A percentile compares a stretch with the other conserved stretches of the same genome.
Conservation (phyloP, 2,113 vertebrate genomes). For the Anthoscopus minutus region DNA sequence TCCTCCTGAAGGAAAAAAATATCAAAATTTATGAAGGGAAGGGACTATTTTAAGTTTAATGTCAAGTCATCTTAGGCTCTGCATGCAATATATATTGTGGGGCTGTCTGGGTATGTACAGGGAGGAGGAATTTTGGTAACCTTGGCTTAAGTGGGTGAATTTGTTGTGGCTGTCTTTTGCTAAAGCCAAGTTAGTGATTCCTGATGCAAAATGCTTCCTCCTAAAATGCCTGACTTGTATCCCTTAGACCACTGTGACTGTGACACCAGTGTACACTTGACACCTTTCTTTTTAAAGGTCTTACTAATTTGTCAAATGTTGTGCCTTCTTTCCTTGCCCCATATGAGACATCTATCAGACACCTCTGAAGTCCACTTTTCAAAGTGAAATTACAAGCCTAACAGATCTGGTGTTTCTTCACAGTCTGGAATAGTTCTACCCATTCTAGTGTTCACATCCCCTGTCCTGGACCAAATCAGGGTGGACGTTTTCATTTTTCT, state of each 20-base stretch:
- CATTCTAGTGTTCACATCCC: background rate
- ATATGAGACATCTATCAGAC: background rate
- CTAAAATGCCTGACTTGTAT: background rate
- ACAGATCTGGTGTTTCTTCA: background rate
- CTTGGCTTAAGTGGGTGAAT: background rate
- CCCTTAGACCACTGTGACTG: background rate
- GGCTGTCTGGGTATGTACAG: background rate
- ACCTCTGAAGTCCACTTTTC: background rate
- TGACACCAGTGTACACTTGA: background rate
- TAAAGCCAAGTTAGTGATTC: background rate
- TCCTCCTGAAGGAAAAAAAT: background rate
- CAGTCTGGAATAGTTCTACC: background rate
- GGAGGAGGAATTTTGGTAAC: background rate
- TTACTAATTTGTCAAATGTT: background rate
- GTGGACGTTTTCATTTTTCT: background rate
- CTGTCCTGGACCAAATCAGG: background rate
- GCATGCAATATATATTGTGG: too few relatives aligned
- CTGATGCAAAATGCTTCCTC: background rate
- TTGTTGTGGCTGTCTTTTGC: background rate
- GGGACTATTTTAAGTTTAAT: background rate
- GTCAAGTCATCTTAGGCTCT: background rate
- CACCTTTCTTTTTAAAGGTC: background rate
- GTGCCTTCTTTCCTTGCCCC: background rate
- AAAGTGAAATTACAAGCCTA: background rate
- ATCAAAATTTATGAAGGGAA: background rate